phyloP scores from a whole-genome alignment of 2,888 invertebrate species.

The Aphrophora alni region DNA sequence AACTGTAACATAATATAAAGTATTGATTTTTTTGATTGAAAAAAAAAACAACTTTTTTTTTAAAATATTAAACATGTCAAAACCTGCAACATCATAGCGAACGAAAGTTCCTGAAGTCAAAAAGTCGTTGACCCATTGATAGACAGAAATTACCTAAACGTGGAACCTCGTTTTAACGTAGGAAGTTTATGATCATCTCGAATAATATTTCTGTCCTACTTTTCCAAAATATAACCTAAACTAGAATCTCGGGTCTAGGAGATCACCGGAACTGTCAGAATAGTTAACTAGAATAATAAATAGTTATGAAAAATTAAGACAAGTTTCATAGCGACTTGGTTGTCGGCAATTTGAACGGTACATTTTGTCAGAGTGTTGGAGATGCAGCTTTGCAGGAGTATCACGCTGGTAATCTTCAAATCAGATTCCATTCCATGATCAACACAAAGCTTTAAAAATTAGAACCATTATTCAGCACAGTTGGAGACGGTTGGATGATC shows the following conservation, averaged over 20 bases:
- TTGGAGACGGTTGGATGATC: neutral
- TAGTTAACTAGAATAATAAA: neutral
- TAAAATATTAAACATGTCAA: neutral
- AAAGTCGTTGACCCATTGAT: neutral
- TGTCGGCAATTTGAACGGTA: neutral
- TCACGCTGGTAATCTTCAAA: neutral
- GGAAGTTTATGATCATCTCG: neutral
- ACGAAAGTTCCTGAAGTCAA: neutral
- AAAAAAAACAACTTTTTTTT: no score
- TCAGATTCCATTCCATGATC: neutral
- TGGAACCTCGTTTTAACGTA: neutral
- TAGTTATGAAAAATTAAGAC: slow-evolving; percentile 2
- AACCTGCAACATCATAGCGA: neutral
- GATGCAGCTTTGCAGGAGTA: neutral
- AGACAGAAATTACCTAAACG: neutral
- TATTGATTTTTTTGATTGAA: no score
- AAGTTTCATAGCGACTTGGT: neutral
- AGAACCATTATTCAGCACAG: neutral
- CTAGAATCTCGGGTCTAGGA: neutral
- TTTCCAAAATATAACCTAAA: neutral
- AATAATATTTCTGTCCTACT: neutral
- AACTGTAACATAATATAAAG: no score
- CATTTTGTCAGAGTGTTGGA: neutral
- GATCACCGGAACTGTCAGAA: neutral
- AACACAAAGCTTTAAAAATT: neutral